These are phyloP conservation scores for Tenualosa thibaudeaui DNA, from an alignment of 2,797 vertebrate genomes.

Conservation along the genomic window DNA sequence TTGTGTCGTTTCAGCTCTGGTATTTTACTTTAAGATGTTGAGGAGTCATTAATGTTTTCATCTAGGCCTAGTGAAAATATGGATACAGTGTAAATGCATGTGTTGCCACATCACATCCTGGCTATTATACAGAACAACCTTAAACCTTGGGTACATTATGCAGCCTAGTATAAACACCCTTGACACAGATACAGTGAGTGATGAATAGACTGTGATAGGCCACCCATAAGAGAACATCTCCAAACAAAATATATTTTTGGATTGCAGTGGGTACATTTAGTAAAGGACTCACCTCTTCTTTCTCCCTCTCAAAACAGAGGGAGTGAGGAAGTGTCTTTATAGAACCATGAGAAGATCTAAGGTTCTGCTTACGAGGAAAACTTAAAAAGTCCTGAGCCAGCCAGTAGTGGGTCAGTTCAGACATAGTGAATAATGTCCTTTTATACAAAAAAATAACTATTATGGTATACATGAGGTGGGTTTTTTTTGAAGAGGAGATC, in stretches of 20 bases:
- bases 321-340: neutral
- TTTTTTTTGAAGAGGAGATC: too few species aligned
- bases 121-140: neutral
- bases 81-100: neutral
- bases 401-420: too few species aligned
- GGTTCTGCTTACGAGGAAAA: neutral
- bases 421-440: neutral
- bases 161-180: constrained; percentile 2
- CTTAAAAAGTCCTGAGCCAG: neutral
- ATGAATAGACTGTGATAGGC: constrained; percentile 9
- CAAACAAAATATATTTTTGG: neutral
- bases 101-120: neutral
- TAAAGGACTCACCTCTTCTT: neutral
- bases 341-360: neutral
- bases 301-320: neutral
- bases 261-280: neutral
- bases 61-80: neutral
- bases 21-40: neutral
- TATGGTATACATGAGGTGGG: neutral
- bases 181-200: constrained; percentile 18
- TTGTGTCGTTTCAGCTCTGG: neutral
- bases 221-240: neutral
- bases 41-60: constrained; percentile 2
- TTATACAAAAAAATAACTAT: neutral
- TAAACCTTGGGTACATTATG: neutral